A percentile compares a stretch with the other conserved stretches of the same genome.
Evolutionary conservation across 2,888 invertebrate species (phyloP).

Genomic region (Eustalomyia histrio): DNA sequence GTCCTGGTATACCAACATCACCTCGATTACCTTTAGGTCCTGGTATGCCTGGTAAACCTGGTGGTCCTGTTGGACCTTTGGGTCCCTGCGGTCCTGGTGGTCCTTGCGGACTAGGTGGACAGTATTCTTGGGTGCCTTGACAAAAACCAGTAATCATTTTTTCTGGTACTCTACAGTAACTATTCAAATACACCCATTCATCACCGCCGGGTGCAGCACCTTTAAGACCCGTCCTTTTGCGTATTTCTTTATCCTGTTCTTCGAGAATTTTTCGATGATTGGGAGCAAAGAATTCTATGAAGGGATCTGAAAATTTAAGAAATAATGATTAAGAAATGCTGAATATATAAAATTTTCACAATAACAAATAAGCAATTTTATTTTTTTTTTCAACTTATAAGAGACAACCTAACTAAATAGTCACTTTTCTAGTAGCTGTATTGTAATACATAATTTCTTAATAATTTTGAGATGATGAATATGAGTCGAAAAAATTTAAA

Average conservation of each 20-base stretch:
- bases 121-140: slow-evolving; percentile 89
- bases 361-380: no score
- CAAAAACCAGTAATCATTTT: slow-evolving; percentile 92
- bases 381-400: no score
- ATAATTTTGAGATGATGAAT: no score
- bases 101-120: slow-evolving; percentile 86
- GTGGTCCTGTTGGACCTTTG: slow-evolving; percentile 82
- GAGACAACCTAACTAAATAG: no score
- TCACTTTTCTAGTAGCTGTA: no score
- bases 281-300: slow-evolving; percentile 88
- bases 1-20: slow-evolving; percentile 83
- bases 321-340: neutral
- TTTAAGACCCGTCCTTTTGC: slow-evolving; percentile 83
- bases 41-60: slow-evolving; percentile 82
- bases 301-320: slow-evolving; percentile 79
- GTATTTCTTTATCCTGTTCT: slow-evolving; percentile 84
- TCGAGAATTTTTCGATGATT: slow-evolving; percentile 84
- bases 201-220: slow-evolving; percentile 87
- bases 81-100: slow-evolving; percentile 83
- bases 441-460: no score
- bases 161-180: slow-evolving; percentile 91
- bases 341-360: no score
- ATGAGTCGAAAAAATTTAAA: no score
- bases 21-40: slow-evolving; percentile 87
- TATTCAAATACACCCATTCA: slow-evolving; percentile 92